These are phyloP conservation scores for Ochropleura leucogaster DNA, from an alignment of 2,888 invertebrate species.

Conservation along the genomic window DNA sequence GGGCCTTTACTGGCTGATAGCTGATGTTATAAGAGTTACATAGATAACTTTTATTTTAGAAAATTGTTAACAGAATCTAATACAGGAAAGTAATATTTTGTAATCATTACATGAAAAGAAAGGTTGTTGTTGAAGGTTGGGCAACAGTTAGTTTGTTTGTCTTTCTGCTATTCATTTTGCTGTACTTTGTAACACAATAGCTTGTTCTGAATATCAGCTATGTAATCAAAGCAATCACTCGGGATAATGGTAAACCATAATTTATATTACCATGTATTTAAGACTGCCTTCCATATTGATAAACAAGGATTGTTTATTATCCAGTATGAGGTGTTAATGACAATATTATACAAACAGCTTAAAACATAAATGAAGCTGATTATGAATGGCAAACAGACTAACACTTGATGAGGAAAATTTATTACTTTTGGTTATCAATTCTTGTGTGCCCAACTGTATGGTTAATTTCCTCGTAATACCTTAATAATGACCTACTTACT, in stretches of 20 bases:
- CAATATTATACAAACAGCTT: not conserved
- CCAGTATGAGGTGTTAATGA: not conserved
- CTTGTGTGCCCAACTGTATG: not conserved
- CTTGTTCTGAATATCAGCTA: not conserved
- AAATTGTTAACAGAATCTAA: no score
- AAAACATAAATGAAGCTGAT: not conserved
- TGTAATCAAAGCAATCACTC: not conserved
- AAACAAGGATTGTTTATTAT: slow-evolving; percentile 32
- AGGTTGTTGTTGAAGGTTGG: no score
- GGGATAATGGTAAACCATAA: not conserved
- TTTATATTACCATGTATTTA: slow-evolving; percentile 1
- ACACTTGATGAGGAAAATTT: not conserved
- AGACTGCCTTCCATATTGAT: slow-evolving; percentile 20
- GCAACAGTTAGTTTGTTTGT: no score
- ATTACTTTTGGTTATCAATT: not conserved
- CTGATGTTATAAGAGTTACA: no score
- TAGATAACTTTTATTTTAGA: no score
- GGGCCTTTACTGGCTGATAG: no score
- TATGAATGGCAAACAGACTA: slow-evolving; percentile 4
- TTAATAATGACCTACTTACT: not conserved
- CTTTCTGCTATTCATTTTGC: not conserved
- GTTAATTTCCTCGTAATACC: not conserved
- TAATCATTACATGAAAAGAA: no score
- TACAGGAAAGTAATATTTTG: no score
- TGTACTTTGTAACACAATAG: not conserved